Evolutionary conservation across 1,140 invertebrate genomes (phyloP), one percentile per base, ranked within the genome.

Genomic region (Drosophila persimilis): DNA sequence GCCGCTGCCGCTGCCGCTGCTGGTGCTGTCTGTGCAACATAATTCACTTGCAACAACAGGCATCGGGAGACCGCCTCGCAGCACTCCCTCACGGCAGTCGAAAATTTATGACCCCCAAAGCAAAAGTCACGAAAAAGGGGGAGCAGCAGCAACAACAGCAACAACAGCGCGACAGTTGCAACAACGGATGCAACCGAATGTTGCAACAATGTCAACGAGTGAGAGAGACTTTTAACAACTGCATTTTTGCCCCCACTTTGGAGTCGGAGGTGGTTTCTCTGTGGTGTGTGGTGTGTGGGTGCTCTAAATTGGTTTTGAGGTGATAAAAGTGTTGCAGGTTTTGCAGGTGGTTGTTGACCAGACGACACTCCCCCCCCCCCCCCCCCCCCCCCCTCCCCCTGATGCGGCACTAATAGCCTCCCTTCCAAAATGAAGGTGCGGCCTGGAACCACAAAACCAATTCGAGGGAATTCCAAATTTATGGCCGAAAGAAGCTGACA

Each of bases 71-170:
- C 81, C 24, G 24, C 24, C 24, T 26, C 6, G 24, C 24, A 26
- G 4, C 24, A 35, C 45, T 57, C 66, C 52, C 44, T 29, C 52
- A 53, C 75, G 4, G 3, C 58, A 39, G 57, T 48, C 24, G 60
- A 90, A 90, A 83, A 89, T 89, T 89, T 89, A 89, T 90, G 78
- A 81, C 78, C 86, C 64, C 77, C 73, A 77, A 88, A 60, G 66
- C 54, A 74, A 74, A 50, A 69, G 66, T 22, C 48, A 56, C 67
- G 56, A 39, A 50, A 63, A 73, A 73, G 50, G 71, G 71, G 71
- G 73, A 75, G 73, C 73, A 75, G 71, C 17, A 17, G 17, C 52
- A 41, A 15, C 57, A 35, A 48, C 35, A 59, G 48, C 57, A 56
- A 50, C 69, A 43, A 60, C 55, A 43, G 62, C 20, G 73, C 62